Evolutionary conservation across 35 echinoderm and acorn worm species (phyloP), one percentile per base, ranked within the genome.

Genomic region (Heliocidaris tuberculata): DNA sequence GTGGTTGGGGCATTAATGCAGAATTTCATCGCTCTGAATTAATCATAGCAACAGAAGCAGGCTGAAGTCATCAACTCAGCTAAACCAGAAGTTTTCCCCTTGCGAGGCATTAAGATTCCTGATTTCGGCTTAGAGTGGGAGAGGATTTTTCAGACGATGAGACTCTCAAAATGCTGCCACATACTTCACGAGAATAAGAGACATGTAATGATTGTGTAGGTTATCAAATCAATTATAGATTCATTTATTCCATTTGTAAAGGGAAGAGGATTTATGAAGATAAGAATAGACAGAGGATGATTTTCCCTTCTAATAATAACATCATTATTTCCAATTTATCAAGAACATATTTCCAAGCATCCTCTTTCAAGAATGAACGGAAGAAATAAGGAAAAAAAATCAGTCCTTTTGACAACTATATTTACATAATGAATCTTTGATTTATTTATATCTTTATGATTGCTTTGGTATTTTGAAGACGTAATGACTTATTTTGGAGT

Each of bases 11-110:
- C 65, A 78, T 78, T 78, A 78, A 78, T 78, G 65, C 65, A 78
- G 65, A 78, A 78, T 78, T 78, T 78, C 65, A 78, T 78, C 65
- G 65, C 65, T 78, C 21, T 78, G 65, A 78, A 78, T 78, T 78
- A 78, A 78, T 78, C 65, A 78, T 78, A 78, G 2, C 65, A 17
- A 78, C 65, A 78, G 65, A 4, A 78, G 65, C 65, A 1, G 27
- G 65, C 65, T 78, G 65, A 78, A 78, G 65, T 78, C 65, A 78
- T 78, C 65, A 78, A 78, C 65, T 78, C 65, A 27, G 21, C 27
- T 2, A 78, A 78, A 78, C 65, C 65, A 78, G 65, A 78, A n/a
- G 21, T 78, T 78, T 78, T 78, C 27, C 60, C 65, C 65, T 78
- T 78, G 65, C 27, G 65, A 78, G 65, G 65, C 65, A 78, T 78